Conservation (phyloP, 2,888 invertebrate species). For the Ormyrus pomaceus region DNA sequence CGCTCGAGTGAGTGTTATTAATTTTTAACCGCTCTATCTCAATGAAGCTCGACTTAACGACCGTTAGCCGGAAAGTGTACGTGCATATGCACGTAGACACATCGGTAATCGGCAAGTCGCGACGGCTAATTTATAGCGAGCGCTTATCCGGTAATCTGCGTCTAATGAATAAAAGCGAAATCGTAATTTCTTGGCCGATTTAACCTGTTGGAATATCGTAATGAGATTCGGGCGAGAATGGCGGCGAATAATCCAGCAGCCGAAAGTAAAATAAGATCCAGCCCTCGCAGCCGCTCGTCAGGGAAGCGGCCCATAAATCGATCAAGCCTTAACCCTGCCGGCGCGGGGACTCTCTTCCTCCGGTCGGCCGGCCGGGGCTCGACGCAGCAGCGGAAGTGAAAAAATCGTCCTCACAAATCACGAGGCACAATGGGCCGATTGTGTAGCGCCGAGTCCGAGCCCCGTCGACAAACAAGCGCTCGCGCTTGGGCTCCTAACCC, state of each 20-base stretch:
- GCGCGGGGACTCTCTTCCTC: conserved; percentile 50
- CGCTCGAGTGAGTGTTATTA: conserved; percentile 21
- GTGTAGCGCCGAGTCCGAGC: conserved; percentile 62
- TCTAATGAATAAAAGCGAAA: conserved; percentile 38
- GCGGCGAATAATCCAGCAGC: neutral
- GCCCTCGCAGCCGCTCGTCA: conserved; percentile 42
- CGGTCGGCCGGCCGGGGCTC: conserved; percentile 62
- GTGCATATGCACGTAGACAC: neutral
- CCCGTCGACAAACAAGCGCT: conserved; percentile 62
- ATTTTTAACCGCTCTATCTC: conserved; percentile 39
- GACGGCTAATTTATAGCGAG: conserved; percentile 44
- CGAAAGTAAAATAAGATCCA: conserved; percentile 49
- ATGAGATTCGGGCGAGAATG: neutral
- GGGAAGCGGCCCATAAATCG: conserved; percentile 59
- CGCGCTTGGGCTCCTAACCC: conserved; percentile 56
- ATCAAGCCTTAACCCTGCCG: conserved; percentile 60
- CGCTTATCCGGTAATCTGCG: conserved; percentile 41
- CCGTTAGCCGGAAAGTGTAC: conserved; percentile 48
- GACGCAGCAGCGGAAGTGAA: conserved; percentile 69
- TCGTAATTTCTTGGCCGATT: neutral
- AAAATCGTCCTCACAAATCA: conserved; percentile 75
- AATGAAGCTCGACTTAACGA: conserved; percentile 53
- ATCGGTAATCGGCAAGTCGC: conserved; percentile 58
- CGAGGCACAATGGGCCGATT: conserved; percentile 74
- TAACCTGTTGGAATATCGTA: neutral